Percentiles rank a stretch among this genome's conserved stretches.
phyloP scores from a whole-genome alignment of 2,113 vertebrate species.

The Clarias magur region DNA sequence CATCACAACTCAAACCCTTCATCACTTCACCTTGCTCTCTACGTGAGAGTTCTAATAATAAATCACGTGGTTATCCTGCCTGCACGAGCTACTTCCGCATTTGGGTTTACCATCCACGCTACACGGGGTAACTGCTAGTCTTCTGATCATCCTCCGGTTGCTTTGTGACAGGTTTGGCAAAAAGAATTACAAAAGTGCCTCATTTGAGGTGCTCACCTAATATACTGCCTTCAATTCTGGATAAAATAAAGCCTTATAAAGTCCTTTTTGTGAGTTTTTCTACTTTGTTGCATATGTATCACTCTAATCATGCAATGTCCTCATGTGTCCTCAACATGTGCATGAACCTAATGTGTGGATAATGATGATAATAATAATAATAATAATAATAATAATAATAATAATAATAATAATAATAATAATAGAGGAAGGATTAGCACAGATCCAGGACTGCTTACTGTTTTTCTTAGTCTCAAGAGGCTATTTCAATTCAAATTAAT shows the following conservation, averaged over 20 bases:
- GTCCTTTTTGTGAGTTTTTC: background rate
- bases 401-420: background rate
- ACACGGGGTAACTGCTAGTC: no score
- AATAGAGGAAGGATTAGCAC: background rate
- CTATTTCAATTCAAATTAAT: background rate
- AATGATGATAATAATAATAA: background rate
- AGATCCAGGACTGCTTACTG: background rate
- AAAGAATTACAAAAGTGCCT: background rate
- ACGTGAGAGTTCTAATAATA: no score
- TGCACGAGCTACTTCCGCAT: no score
- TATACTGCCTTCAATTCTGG: no score
- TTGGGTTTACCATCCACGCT: no score
- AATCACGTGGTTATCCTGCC: no score
- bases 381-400: background rate
- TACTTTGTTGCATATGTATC: background rate
- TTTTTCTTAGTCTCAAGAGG: background rate
- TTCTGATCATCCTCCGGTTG: no score
- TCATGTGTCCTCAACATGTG: background rate
- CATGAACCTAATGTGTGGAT: background rate
- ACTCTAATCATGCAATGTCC: background rate
- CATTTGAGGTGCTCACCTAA: background rate
- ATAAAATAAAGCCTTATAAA: background rate
- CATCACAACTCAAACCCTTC: no score
- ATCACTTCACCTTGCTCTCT: no score
- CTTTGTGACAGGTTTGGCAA: no score